Conservation (phyloP, 2,113 vertebrate genomes). For the Catharus minimus region DNA sequence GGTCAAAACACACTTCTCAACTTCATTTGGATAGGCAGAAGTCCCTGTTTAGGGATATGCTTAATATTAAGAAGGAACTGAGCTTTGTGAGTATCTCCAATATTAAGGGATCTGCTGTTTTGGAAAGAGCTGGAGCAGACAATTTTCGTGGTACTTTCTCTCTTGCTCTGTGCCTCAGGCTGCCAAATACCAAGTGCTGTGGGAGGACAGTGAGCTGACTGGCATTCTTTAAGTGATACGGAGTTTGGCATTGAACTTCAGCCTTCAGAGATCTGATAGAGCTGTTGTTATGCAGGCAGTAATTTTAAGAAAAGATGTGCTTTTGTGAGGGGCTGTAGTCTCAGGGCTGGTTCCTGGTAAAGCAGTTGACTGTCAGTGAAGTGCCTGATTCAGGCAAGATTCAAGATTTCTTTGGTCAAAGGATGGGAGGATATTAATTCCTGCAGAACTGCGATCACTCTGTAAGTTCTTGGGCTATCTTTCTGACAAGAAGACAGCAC, state of each 20-base stretch:
- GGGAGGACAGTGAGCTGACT: not conserved
- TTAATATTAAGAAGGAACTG: not conserved
- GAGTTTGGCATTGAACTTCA: not conserved
- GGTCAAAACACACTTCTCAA: rapidly evolving
- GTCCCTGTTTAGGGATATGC: not conserved
- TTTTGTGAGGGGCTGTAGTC: not conserved
- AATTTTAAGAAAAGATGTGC: not conserved
- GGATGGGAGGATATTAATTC: not conserved
- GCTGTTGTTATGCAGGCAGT: not conserved
- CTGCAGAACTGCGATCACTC: not conserved
- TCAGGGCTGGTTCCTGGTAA: not conserved
- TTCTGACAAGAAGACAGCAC: not conserved
- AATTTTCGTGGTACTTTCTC: not conserved
- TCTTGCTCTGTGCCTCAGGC: not conserved
- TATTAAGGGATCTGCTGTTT: not conserved
- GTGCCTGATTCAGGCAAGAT: not conserved
- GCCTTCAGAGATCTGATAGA: not conserved
- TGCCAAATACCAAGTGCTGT: not conserved
- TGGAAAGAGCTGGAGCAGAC: not conserved
- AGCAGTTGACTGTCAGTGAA: not conserved
- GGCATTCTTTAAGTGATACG: rapidly evolving
- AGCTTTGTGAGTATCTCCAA: not conserved
- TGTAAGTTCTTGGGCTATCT: not conserved
- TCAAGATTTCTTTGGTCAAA: not conserved
- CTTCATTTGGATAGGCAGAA: not conserved